Base-by-base conservation (phyloP, 1,140 invertebrate genomes). In the Plodia interpunctella region DNA sequence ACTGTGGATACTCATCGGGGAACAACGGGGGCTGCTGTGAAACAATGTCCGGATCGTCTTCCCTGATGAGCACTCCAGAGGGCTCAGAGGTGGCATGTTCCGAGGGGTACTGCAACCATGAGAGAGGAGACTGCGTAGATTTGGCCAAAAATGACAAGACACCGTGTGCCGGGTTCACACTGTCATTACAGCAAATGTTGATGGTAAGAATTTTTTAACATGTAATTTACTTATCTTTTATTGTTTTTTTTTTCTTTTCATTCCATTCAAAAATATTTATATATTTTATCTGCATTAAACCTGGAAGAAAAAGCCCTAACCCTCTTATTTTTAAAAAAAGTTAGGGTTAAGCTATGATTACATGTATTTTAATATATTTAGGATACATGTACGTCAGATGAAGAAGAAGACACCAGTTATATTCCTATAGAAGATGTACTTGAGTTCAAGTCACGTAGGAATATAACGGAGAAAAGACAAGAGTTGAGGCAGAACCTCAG, bases 401-500 rank as follows among this genome's bases (percentile, higher is more conserved):
- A 96, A 65, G 95, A 96, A 65, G 92, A 94, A 70, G 92, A 93
- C 63, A 91, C 92, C 70, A 94, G 93, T 91, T 95, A 94, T 90
- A 97, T 97, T 91, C 95, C 96, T 55, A 92, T 94, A 66, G 96
- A 97, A 89, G 96, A 97, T 83, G 94, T 97, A 50, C 88, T 94
- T 83, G 92, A 92, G 85, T 96, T 96, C 76, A 94, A 95, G 90
- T 94, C 94, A 32, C 93, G 94, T 68, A 93, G 94, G 80, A 93
- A 95, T 76, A 92, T 96, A 68, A 93, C 93, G 63, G 93, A 96
- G 72, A 93, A 97, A 90, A 93, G 96, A 57, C 92, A 94, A 71
- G 93, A 97, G 83, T 90, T 98, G 62, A 92, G 97, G 50, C 93
- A 96, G 80, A 96, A 92, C 11, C 88, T 98, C 51, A 93, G 94